phyloP scores from a whole-genome alignment of 2,797 vertebrate genomes.

The Siniperca obscura region DNA sequence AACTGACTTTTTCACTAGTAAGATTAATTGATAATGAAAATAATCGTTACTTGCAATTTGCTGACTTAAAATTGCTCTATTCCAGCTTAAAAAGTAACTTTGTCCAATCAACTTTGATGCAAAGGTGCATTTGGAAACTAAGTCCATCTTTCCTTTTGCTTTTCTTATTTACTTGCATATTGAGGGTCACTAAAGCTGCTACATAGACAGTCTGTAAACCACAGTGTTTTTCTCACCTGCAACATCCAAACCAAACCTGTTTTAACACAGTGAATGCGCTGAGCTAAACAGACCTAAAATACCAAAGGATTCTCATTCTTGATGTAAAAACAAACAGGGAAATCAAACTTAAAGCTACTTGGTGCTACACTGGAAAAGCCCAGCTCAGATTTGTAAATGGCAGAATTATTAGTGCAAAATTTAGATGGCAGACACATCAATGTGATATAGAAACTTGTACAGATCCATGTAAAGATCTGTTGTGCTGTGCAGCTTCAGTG shows the following conservation, averaged over 20 bases:
- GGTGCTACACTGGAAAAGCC: neutral
- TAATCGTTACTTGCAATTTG: neutral
- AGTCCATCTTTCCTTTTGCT: neutral
- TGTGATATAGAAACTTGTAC: slow-evolving; percentile 10
- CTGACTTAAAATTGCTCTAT: neutral
- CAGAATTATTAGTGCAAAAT: slow-evolving; percentile 44
- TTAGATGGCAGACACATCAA: slow-evolving; percentile 29
- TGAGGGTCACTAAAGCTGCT: neutral
- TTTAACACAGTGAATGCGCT: neutral
- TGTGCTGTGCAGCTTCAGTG: slow-evolving; percentile 9
- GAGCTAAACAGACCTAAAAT: neutral
- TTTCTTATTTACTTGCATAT: neutral
- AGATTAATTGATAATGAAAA: neutral
- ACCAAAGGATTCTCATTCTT: neutral
- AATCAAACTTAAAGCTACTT: slow-evolving; percentile 24
- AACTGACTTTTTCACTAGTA: no score
- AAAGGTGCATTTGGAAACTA: neutral
- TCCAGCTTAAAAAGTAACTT: neutral
- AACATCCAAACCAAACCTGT: neutral
- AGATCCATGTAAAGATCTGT: neutral
- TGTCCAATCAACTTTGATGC: neutral
- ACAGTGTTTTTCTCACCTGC: neutral
- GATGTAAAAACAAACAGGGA: no score
- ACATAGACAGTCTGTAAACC: neutral
- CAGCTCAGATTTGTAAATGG: slow-evolving; percentile 25